Evolutionary conservation across 2,797 vertebrate species (phyloP).

Genomic region (Erethizon dorsatum): DNA sequence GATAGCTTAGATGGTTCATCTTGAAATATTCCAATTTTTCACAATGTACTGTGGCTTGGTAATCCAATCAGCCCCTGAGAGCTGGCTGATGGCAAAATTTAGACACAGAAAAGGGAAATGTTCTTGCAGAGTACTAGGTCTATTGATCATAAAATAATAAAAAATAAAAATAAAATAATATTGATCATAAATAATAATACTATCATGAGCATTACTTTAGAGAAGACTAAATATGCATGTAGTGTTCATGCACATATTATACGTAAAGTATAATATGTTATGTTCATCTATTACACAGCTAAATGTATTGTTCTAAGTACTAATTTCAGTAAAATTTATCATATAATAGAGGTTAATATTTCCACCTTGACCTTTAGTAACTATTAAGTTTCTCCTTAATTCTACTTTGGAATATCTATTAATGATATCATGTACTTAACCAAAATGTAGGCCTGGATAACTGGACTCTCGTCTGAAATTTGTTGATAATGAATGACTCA

Average conservation of each 20-base stretch:
- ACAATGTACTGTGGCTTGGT: background rate
- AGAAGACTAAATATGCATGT: background rate
- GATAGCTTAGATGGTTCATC: background rate
- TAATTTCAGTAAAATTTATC: constrained; percentile 12
- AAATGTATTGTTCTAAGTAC: background rate
- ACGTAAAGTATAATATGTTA: background rate
- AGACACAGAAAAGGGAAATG: background rate
- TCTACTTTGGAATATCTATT: background rate
- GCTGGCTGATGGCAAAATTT: background rate
- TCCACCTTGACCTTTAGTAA: background rate
- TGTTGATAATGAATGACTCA: background rate
- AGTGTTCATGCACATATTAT: background rate
- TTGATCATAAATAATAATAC: too few species aligned
- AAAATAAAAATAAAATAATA: too few species aligned
- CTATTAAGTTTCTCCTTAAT: background rate
- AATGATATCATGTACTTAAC: background rate
- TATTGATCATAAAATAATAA: background rate
- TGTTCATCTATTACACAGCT: background rate
- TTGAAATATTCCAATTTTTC: background rate
- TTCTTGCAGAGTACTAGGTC: background rate
- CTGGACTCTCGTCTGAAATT: background rate
- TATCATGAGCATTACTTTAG: background rate
- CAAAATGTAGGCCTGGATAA: background rate
- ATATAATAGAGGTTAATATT: background rate
- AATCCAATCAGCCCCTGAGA: background rate